Evolutionary conservation across 2,797 vertebrate species (phyloP).

Genomic region (Hirundo rustica): DNA sequence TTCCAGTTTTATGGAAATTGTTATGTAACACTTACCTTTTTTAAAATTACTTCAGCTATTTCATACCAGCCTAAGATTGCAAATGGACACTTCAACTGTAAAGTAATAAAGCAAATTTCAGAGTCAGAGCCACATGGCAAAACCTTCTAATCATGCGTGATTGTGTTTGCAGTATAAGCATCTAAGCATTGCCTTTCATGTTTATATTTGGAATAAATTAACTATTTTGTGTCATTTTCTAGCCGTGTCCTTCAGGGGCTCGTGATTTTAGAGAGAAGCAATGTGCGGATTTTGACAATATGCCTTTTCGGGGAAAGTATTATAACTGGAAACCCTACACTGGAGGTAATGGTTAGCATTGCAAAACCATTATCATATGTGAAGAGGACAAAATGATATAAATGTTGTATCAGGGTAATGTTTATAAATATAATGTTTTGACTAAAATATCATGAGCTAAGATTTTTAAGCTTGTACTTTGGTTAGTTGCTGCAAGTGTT

Average conservation of each 20-base stretch:
- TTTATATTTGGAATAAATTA: constrained; percentile 47
- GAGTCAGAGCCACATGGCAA: not conserved
- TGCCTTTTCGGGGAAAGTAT: constrained; percentile 97
- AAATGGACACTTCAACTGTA: constrained; percentile 20
- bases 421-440: not conserved
- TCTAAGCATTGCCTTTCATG: constrained; percentile 2
- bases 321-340: constrained; percentile 99
- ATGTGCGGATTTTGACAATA: constrained; percentile 95
- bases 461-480: not conserved
- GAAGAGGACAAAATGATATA: constrained; percentile 3
- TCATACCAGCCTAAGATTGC: constrained; percentile 2
- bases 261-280: constrained; percentile 98
- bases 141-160: not conserved
- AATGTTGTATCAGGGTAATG: not conserved
- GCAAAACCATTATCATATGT: not conserved
- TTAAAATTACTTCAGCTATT: constrained; percentile 58
- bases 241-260: constrained; percentile 88
- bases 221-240: constrained; percentile 47
- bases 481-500: not conserved
- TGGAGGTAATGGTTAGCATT: constrained; percentile 84
- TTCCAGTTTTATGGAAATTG: constrained; percentile 34
- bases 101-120: constrained; percentile 18
- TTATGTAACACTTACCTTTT: constrained; percentile 41
- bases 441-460: not conserved
- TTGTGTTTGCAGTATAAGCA: not conserved